Evolutionary conservation across 2,113 vertebrate species (phyloP), one percentile per base, ranked within the genome.

Genomic region (Rhinichthys klamathensis): DNA sequence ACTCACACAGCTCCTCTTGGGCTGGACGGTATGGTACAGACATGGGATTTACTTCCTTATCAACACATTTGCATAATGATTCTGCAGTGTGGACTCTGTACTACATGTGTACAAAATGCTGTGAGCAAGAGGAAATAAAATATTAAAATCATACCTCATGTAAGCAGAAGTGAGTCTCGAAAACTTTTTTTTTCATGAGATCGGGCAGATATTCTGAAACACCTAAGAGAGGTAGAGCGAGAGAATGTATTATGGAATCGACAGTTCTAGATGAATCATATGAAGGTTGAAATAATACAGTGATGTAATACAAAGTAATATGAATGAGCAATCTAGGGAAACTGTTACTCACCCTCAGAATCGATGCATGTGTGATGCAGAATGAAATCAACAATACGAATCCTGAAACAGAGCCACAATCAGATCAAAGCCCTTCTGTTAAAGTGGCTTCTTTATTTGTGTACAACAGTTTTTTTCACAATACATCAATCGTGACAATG

Each of bases 381-480:
- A 85, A 98, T 94, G 87, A 96, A 98, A 91, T 95, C 87, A 77
- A 97, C 95, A 0, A 99, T 94, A 67, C 96, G 94, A 92, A 98
- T 97, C 92, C 97, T 99, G 91, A 89, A 95, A 94, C 12, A 86
- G 41, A 86, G 8, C 54, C 54, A 46, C 21, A 35, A 74, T 21
- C 11, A 10, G n/a, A 30, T 74, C 49, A 82, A 76, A 46, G 13
- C 44, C 18, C 3, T 25, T 58, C 30, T 8, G 9, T n/a, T n/a
- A 13, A 56, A 69, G 18, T n/a, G 10, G 7, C 65, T 60, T 60
- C 12, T 73, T 51, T 84, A n/a, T 30, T 30, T 76, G 72, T 73
- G 89, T 72, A 70, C 18, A 25, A 61, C 58, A 25, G 58, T 12
- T 6, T 41, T 51, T 12, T 61, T 61, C n/a, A 41, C 67, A 41